Percentiles rank a stretch among this genome's conserved stretches.
Conservation (phyloP, 2,113 vertebrate genomes). For the Clarias macrocephalus region DNA sequence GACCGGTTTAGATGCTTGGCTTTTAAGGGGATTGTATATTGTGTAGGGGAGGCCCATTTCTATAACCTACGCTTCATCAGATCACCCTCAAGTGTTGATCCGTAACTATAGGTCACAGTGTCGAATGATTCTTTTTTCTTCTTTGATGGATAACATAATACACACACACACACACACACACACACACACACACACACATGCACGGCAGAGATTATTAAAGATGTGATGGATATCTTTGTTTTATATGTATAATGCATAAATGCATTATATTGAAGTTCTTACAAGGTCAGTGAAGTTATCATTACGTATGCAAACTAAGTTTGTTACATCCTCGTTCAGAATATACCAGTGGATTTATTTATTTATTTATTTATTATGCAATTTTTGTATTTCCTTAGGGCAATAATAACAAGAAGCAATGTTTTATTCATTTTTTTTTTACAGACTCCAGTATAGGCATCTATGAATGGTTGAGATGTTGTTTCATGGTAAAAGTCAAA, state of each 20-base stretch:
- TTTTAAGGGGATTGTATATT: not conserved
- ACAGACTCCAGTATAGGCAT: no score
- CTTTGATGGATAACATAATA: not conserved
- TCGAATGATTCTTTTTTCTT: no score
- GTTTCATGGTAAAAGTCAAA: no score
- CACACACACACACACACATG: no score
- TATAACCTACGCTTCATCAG: not conserved
- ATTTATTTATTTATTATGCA: no score
- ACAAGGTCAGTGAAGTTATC: not conserved
- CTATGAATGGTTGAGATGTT: no score
- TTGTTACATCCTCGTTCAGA: not conserved
- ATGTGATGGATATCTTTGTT: not conserved
- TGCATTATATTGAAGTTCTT: not conserved
- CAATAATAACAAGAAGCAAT: no score
- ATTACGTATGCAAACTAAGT: not conserved
- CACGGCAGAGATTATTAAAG: not conserved
- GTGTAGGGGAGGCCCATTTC: not conserved
- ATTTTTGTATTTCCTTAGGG: no score
- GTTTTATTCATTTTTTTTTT: no score
- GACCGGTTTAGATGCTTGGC: not conserved
- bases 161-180: no score
- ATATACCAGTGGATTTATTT: not conserved
- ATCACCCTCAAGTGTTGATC: not conserved
- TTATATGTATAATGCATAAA: not conserved
- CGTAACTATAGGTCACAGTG: no score